These are phyloP conservation scores for Atta texana DNA, from an alignment of 1,140 invertebrate genomes.

Conservation along the genomic window DNA sequence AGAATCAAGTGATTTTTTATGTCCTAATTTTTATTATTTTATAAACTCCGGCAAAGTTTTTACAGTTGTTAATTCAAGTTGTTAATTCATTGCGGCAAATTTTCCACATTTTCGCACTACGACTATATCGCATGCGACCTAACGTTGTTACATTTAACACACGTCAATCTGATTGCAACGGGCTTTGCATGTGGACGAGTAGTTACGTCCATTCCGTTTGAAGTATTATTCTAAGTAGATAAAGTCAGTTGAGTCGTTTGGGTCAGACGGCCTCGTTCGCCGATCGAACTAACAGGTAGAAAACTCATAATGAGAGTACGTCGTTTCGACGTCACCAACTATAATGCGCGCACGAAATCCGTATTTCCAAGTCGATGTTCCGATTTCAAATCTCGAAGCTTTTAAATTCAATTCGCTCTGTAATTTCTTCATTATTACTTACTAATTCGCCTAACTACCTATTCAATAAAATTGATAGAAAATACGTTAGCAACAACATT, in stretches of 20 bases:
- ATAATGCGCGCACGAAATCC: background rate
- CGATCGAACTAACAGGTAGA: constrained; percentile 41
- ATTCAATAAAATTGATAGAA: background rate
- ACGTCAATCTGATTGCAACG: constrained; percentile 18
- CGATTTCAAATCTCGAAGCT: constrained; percentile 10
- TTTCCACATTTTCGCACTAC: background rate
- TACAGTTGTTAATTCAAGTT: background rate
- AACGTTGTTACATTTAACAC: constrained; percentile 31
- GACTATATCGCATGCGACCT: constrained; percentile 23
- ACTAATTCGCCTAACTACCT: background rate
- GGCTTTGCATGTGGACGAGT: constrained; percentile 31
- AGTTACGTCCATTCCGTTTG: constrained; percentile 47
- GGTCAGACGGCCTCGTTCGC: constrained; percentile 17
- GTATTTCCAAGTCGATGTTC: constrained; percentile 24
- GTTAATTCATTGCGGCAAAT: too few relatives aligned
- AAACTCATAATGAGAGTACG: constrained; percentile 13
- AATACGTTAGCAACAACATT: background rate
- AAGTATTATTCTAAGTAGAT: constrained; percentile 55
- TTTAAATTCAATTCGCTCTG: background rate
- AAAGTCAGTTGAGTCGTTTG: constrained; percentile 6
- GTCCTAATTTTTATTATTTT: background rate
- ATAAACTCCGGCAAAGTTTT: background rate
- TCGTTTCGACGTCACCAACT: background rate
- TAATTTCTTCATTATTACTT: background rate
- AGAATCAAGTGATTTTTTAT: background rate